phyloP scores from a whole-genome alignment of 2,113 vertebrate species.

The Hippopotamus amphibius region DNA sequence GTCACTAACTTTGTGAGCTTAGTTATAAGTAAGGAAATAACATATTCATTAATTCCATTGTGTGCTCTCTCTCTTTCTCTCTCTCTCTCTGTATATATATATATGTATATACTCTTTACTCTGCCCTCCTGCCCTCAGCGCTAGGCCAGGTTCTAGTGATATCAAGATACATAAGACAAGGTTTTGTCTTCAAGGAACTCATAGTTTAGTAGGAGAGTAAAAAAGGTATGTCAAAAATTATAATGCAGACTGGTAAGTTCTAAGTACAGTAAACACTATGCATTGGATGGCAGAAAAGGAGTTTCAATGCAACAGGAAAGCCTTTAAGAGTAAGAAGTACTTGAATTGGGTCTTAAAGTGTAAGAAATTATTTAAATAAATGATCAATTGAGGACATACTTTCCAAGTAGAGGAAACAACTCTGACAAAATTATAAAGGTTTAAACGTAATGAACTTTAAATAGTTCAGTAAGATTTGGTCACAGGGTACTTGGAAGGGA shows the following conservation, averaged over 20 bases:
- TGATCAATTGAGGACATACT: neutral
- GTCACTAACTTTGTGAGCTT: neutral
- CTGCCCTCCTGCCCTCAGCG: neutral
- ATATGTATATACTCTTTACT: neutral
- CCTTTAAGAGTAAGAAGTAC: neutral
- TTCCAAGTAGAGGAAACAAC: neutral
- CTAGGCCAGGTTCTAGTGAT: neutral
- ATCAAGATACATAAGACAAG: neutral
- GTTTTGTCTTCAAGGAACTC: neutral
- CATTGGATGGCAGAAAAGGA: rapidly evolving
- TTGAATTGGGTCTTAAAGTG: neutral
- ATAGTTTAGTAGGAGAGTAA: neutral
- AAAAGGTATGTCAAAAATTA: neutral
- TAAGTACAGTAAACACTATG: neutral
- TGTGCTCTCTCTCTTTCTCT: neutral
- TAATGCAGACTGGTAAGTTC: neutral
- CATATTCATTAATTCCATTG: neutral
- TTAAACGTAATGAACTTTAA: neutral
- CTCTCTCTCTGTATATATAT: neutral
- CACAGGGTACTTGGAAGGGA: neutral
- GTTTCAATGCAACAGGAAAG: neutral
- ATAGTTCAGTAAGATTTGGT: neutral
- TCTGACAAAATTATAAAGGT: neutral
- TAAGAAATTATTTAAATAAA: conserved; percentile 28
- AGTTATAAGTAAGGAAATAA: conserved; percentile 15